Conservation (phyloP, 1,140 invertebrate genomes). For the Colletes latitarsis region DNA sequence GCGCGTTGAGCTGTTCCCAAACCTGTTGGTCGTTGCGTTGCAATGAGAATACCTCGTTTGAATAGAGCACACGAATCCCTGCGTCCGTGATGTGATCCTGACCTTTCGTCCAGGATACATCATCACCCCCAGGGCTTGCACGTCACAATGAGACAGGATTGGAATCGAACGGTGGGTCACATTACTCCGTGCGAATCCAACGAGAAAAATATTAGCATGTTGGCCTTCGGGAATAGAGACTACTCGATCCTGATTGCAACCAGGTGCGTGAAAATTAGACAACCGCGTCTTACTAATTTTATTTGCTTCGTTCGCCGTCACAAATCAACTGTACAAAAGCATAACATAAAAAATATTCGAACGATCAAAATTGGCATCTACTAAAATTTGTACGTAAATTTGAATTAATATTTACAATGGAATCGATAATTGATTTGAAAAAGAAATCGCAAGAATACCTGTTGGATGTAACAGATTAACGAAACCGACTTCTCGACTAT, state of each 20-base stretch:
- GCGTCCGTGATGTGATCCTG: constrained; percentile 49
- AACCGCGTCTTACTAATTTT: background rate
- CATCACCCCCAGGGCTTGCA: constrained; percentile 28
- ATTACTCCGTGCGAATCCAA: background rate
- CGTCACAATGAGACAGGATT: constrained; percentile 24
- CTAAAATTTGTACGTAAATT: too few species aligned
- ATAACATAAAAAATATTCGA: too few species aligned
- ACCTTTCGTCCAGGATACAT: constrained; percentile 62
- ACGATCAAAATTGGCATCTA: too few species aligned
- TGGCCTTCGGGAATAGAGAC: background rate
- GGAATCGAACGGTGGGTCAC: background rate
- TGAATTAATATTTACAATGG: too few species aligned
- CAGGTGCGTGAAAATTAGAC: background rate
- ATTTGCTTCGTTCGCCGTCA: too few species aligned
- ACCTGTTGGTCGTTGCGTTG: constrained; percentile 23
- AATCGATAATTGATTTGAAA: too few species aligned
- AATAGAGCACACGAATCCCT: constrained; percentile 13
- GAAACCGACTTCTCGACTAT: too few species aligned
- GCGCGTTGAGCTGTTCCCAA: constrained; percentile 7
- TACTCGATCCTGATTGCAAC: background rate
- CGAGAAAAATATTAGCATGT: background rate
- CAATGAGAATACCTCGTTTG: constrained; percentile 5
- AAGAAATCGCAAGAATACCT: too few species aligned
- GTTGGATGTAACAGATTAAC: too few species aligned
- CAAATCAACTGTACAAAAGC: too few species aligned